Conservation (phyloP, 2,888 invertebrate species). For the Trichopria drosophilae region DNA sequence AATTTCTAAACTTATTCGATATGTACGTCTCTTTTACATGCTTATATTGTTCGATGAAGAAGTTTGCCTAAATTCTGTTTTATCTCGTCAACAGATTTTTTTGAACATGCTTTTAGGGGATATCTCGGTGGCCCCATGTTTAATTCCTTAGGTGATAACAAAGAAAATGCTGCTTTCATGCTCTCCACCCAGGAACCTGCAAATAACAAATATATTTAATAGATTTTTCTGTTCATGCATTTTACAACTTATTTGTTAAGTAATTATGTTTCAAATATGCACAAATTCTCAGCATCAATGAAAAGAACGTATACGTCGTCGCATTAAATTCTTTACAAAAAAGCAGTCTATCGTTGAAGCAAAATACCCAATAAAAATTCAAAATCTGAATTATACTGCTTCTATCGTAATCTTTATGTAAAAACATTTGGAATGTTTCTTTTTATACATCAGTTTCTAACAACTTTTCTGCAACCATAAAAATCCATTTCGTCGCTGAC, state of each 20-base stretch:
- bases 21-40: too few species aligned
- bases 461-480: too few species aligned
- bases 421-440: too few species aligned
- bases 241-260: too few species aligned
- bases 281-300: too few species aligned
- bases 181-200: conserved; percentile 70
- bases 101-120: conserved; percentile 62
- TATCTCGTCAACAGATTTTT: conserved; percentile 55
- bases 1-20: too few species aligned
- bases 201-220: conserved; percentile 29
- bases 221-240: too few species aligned
- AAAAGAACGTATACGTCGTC: too few species aligned
- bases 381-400: conserved; percentile 32
- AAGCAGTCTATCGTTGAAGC: conserved; percentile 31
- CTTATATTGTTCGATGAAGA: too few species aligned
- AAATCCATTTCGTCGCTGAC: too few species aligned
- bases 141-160: conserved; percentile 63
- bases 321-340: conserved; percentile 29
- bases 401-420: conserved; percentile 34
- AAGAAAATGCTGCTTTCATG: conserved; percentile 72
- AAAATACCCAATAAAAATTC: conserved; percentile 32
- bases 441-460: too few species aligned
- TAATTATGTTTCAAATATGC: too few species aligned
- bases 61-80: conserved; percentile 44
- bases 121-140: conserved; percentile 65